Evolutionary conservation across 2,113 vertebrate species (phyloP).

Genomic region (Lasiurus borealis): DNA sequence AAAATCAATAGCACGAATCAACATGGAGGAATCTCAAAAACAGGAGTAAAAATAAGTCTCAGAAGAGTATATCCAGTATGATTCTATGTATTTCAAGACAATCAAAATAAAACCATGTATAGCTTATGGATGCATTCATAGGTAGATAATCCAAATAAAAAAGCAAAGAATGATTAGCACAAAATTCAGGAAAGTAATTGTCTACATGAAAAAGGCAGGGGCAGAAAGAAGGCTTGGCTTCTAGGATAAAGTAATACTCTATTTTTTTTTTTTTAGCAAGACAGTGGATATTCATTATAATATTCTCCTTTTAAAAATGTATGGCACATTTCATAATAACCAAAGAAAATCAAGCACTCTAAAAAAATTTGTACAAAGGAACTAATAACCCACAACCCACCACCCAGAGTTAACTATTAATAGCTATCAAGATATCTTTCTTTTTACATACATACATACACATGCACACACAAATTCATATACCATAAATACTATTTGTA

Average conservation of each 20-base stretch:
- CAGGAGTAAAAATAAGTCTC: not conserved
- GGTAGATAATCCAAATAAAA: not conserved
- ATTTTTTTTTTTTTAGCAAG: not conserved
- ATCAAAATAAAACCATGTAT: not conserved
- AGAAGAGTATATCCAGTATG: not conserved
- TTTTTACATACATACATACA: not conserved
- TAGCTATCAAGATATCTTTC: not conserved
- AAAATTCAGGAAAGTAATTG: not conserved
- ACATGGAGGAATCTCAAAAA: not conserved
- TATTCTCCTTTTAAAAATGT: conserved; percentile 13
- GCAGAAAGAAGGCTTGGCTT: not conserved
- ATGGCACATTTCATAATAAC: not conserved
- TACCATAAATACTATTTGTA: not conserved
- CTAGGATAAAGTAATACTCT: not conserved
- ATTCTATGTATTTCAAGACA: conserved; percentile 35
- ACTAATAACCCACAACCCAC: conserved; percentile 14
- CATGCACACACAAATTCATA: not conserved
- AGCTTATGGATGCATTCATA: not conserved
- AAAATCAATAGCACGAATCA: not conserved
- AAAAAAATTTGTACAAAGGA: conserved; percentile 32
- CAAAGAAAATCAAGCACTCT: conserved; percentile 38
- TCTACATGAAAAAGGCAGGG: not conserved
- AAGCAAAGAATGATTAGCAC: not conserved
- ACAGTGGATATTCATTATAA: not conserved
- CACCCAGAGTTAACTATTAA: not conserved